phyloP scores from a whole-genome alignment of 2,888 invertebrate species.

The Drosophila dives region DNA sequence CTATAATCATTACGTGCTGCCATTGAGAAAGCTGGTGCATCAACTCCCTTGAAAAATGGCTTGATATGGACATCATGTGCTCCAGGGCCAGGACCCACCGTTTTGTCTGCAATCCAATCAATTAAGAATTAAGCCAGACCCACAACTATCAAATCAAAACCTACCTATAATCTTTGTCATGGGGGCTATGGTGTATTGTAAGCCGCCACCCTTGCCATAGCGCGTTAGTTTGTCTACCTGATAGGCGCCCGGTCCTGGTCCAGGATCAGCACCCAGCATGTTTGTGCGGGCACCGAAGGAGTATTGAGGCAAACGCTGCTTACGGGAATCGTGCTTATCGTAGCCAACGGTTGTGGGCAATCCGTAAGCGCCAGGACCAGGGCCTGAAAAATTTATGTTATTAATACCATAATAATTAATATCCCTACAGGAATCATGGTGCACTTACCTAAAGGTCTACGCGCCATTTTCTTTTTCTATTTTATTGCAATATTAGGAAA shows the following conservation, averaged over 20 bases:
- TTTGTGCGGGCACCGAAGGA: constrained; percentile 76
- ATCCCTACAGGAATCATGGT: no score
- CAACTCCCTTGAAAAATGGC: constrained; percentile 70
- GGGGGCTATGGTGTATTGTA: constrained; percentile 86
- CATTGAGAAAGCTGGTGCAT: constrained; percentile 86
- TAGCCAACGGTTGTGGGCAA: constrained; percentile 87
- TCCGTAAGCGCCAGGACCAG: constrained; percentile 87
- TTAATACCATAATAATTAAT: no score
- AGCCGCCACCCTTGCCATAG: constrained; percentile 68
- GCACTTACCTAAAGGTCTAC: constrained; percentile 61
- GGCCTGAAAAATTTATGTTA: constrained; percentile 83
- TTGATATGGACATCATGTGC: constrained; percentile 75
- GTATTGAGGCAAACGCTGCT: constrained; percentile 85
- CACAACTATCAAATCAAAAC: neutral
- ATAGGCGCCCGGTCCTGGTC: constrained; percentile 83
- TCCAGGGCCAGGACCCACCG: constrained; percentile 81
- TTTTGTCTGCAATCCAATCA: constrained; percentile 59
- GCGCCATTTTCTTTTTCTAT: constrained; percentile 51
- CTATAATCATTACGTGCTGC: constrained; percentile 80
- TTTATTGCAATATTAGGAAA: constrained; percentile 75
- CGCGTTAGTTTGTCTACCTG: constrained; percentile 76
- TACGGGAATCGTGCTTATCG: constrained; percentile 86
- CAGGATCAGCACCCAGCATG: constrained; percentile 41
- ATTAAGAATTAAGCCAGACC: neutral
- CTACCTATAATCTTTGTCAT: constrained; percentile 73